Percentiles rank a stretch among this genome's conserved stretches.
These are phyloP conservation scores for Pelecanus crispus DNA, from an alignment of 2,113 vertebrate genomes.

Conservation along the genomic window DNA sequence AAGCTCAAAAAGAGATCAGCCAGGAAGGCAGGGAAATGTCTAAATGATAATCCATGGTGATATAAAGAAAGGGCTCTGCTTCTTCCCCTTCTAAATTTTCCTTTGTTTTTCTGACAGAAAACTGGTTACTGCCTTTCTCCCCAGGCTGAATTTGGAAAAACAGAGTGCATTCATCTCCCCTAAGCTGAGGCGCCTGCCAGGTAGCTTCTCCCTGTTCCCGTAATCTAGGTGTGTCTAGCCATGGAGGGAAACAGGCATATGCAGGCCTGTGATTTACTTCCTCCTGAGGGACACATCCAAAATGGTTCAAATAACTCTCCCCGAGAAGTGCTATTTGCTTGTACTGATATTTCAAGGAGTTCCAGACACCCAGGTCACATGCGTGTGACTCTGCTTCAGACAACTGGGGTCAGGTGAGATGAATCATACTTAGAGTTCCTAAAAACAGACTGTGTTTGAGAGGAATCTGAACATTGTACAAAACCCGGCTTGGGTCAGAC, in stretches of 20 bases:
- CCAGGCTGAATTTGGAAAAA: neutral
- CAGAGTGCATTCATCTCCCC: neutral
- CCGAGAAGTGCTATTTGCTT: neutral
- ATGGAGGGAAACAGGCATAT: neutral
- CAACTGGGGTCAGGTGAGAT: neutral
- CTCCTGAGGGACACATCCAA: neutral
- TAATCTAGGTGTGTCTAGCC: neutral
- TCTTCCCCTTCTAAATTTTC: neutral
- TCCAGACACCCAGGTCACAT: neutral
- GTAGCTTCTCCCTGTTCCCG: neutral
- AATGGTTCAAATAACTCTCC: neutral
- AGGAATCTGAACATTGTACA: conserved; percentile 69
- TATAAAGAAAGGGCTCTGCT: neutral
- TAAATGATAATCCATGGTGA: neutral
- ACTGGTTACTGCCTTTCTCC: neutral
- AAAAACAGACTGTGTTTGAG: neutral
- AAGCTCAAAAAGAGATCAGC: neutral
- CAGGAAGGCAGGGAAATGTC: neutral
- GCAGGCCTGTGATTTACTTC: neutral
- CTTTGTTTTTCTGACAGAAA: neutral
- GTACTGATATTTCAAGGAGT: neutral
- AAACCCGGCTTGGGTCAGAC: conserved; percentile 66
- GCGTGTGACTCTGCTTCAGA: neutral
- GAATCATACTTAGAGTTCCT: neutral
- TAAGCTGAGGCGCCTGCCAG: neutral